Conservation (phyloP, 2,797 vertebrate species). For the Rhadinocentrus ornatus region DNA sequence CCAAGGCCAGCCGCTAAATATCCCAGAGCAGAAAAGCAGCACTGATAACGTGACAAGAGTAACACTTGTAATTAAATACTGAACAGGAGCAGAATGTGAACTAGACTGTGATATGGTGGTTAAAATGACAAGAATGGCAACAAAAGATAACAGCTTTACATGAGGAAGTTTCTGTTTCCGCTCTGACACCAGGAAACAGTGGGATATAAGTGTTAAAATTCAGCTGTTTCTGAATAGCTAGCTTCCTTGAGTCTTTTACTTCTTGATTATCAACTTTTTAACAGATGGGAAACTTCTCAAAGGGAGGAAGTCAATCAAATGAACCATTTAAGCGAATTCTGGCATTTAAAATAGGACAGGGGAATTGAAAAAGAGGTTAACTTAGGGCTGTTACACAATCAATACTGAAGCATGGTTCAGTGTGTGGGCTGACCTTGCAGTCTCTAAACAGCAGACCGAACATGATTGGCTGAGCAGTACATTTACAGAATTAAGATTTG, state of each 20-base stretch:
- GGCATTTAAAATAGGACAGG: constrained; percentile 34
- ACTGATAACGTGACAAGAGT: background rate
- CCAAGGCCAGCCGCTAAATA: constrained; percentile 13
- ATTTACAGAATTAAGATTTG: background rate
- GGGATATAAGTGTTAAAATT: background rate
- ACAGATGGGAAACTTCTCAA: background rate
- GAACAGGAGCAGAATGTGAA: background rate
- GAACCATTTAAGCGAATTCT: background rate
- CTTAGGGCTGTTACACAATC: background rate
- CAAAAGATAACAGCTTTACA: background rate
- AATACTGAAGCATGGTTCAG: background rate
- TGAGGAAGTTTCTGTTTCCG: constrained; percentile 43
- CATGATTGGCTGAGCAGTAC: background rate
- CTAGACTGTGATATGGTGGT: background rate
- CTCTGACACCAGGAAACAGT: background rate
- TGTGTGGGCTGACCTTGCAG: background rate
- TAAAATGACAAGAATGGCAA: background rate
- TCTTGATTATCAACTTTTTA: constrained; percentile 41
- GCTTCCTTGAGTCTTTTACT: too few relatives aligned
- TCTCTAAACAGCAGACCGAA: background rate
- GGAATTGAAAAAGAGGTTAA: constrained; percentile 30
- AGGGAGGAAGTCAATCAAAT: constrained; percentile 24
- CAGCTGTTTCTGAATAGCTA: background rate
- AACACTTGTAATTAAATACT: background rate
- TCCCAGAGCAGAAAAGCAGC: constrained; percentile 8